These are phyloP conservation scores for Orius insidiosus DNA, from an alignment of 1,140 invertebrate genomes.

Conservation along the genomic window DNA sequence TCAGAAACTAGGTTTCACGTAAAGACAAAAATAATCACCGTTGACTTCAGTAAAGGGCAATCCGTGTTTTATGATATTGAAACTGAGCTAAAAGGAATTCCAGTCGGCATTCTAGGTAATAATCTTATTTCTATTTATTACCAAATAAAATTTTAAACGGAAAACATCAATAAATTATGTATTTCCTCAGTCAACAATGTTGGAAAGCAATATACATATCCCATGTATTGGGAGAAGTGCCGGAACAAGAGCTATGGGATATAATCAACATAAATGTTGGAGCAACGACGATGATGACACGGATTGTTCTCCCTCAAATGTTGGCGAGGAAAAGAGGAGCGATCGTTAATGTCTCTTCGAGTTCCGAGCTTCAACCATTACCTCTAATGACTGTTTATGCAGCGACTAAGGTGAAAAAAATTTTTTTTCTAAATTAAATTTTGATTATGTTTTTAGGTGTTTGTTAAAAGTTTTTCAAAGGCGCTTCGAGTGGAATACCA, in stretches of 20 bases:
- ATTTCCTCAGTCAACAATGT: conserved; percentile 86
- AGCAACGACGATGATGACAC: conserved; percentile 67
- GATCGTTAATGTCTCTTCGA: conserved; percentile 75
- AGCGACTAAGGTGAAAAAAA: conserved; percentile 71
- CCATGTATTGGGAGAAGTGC: conserved; percentile 61
- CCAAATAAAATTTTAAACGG: no score
- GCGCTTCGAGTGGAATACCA: conserved; percentile 65
- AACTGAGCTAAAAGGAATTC: conserved; percentile 47
- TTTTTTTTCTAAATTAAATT: no score
- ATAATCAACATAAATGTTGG: conserved; percentile 74
- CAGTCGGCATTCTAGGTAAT: conserved; percentile 63
- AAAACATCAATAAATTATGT: conserved; percentile 13
- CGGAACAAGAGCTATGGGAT: conserved; percentile 58
- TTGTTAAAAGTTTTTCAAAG: conserved; percentile 55
- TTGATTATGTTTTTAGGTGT: conserved; percentile 38
- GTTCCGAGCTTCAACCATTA: conserved; percentile 64
- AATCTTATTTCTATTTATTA: no score
- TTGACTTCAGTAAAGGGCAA: conserved; percentile 59
- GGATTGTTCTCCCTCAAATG: conserved; percentile 66
- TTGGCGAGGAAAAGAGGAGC: conserved; percentile 51
- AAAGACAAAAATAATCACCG: conserved; percentile 55
- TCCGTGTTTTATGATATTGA: conserved; percentile 50
- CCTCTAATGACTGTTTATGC: conserved; percentile 81
- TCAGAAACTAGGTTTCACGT: conserved; percentile 41
- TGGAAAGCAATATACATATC: conserved; percentile 67